phyloP scores from a whole-genome alignment of 2,888 invertebrate species.

The Apeira syringaria region DNA sequence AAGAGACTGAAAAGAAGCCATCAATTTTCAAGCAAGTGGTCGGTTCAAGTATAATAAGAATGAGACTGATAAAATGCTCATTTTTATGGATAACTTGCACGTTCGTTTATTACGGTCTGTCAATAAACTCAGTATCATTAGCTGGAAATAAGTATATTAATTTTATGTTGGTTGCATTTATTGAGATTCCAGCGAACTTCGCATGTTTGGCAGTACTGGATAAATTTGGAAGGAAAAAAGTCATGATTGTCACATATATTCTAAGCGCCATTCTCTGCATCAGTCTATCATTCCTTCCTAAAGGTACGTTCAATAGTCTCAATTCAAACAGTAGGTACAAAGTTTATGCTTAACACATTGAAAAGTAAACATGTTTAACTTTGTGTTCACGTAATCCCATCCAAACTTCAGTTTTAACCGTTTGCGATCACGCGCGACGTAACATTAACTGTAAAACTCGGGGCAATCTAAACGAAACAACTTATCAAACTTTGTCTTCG shows the following conservation, averaged over 20 bases:
- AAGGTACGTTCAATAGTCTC: slow-evolving; percentile 60
- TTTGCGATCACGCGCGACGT: slow-evolving; percentile 19
- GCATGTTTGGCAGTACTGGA: slow-evolving; percentile 85
- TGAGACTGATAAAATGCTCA: slow-evolving; percentile 85
- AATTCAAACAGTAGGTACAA: too few species aligned
- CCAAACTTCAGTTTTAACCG: slow-evolving; percentile 17
- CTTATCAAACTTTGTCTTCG: slow-evolving; percentile 38
- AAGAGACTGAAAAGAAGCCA: slow-evolving; percentile 34
- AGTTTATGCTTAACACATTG: slow-evolving; percentile 3
- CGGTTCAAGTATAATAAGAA: slow-evolving; percentile 79
- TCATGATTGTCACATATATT: slow-evolving; percentile 85
- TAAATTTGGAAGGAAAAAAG: slow-evolving; percentile 85
- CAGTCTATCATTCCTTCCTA: slow-evolving; percentile 83
- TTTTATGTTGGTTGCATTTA: slow-evolving; percentile 86
- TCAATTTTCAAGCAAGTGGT: slow-evolving; percentile 71
- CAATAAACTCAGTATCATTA: slow-evolving; percentile 89
- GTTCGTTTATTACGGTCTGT: slow-evolving; percentile 91
- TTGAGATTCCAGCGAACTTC: slow-evolving; percentile 90
- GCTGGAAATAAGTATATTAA: slow-evolving; percentile 91
- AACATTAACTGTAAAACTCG: slow-evolving; percentile 30
- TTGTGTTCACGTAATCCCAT: slow-evolving; percentile 2
- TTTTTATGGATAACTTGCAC: slow-evolving; percentile 92
- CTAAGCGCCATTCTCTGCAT: slow-evolving; percentile 86
- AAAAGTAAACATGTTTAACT: slow-evolving; percentile 20
- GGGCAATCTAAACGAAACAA: slow-evolving; percentile 35